A percentile compares a stretch with the other conserved stretches of the same genome.
These are phyloP conservation scores for Trogon surrucura DNA, from an alignment of 2,113 vertebrate species.

Conservation along the genomic window DNA sequence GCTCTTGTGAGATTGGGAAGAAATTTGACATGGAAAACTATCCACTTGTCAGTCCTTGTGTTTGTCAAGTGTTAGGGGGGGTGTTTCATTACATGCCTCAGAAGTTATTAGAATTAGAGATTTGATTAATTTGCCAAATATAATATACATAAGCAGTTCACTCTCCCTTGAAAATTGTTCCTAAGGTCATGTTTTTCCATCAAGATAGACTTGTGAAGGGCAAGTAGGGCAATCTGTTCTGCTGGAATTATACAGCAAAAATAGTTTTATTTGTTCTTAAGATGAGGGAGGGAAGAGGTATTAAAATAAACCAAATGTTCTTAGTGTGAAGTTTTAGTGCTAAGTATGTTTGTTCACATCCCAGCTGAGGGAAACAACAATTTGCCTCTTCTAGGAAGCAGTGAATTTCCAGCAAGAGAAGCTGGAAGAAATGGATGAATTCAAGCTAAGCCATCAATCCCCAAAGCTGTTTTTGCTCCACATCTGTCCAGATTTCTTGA, in stretches of 20 bases:
- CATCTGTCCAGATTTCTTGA: neutral
- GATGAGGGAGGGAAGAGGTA: neutral
- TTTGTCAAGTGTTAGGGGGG: neutral
- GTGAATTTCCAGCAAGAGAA: slow-evolving; percentile 34
- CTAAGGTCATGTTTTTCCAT: slow-evolving; percentile 48
- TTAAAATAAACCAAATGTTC: slow-evolving; percentile 8
- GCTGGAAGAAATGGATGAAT: neutral
- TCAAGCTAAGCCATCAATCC: neutral
- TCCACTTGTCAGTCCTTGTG: neutral
- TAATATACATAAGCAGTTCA: neutral
- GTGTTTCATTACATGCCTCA: neutral
- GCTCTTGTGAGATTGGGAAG: neutral
- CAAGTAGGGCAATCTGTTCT: slow-evolving; percentile 20
- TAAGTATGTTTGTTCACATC: slow-evolving; percentile 9
- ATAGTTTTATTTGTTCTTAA: slow-evolving; percentile 11
- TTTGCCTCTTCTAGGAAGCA: slow-evolving; percentile 1
- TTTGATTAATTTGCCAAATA: slow-evolving; percentile 36
- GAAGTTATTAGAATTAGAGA: neutral
- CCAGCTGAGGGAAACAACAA: slow-evolving; percentile 17
- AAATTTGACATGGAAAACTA: neutral
- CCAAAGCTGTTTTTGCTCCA: neutral
- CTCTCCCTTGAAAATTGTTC: neutral
- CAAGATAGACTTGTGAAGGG: slow-evolving; percentile 21
- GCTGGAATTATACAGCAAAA: neutral
- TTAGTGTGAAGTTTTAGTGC: slow-evolving; percentile 15